Conservation (phyloP, 2,113 vertebrate species). For the Grantiella picta region DNA sequence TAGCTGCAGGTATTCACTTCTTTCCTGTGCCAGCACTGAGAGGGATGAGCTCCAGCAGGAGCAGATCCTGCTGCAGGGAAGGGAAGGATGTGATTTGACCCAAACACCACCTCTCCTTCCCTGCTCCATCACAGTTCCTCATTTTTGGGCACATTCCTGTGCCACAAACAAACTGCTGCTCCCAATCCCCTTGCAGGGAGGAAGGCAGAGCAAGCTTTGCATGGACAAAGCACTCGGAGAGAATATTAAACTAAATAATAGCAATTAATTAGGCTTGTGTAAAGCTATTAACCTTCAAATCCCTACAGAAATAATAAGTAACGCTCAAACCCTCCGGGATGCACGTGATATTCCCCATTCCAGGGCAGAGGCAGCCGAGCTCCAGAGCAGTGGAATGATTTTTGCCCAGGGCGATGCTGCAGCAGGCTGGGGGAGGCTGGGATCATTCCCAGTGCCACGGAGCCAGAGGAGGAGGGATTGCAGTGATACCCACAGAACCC, state of each 20-base stretch:
- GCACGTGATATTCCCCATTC: not conserved
- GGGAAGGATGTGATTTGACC: accelerated
- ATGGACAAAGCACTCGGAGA: not conserved
- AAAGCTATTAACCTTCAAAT: conserved; percentile 62
- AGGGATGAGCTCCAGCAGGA: not conserved
- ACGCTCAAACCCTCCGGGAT: not conserved
- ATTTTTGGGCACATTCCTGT: accelerated
- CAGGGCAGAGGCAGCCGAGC: not conserved
- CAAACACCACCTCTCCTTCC: accelerated
- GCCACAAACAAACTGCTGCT: not conserved
- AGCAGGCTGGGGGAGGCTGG: not conserved
- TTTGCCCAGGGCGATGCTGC: not conserved
- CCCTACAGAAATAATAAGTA: conserved; percentile 15
- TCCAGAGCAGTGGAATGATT: not conserved
- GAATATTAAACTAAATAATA: conserved; percentile 60
- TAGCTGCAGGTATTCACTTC: not conserved
- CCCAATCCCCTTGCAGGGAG: accelerated
- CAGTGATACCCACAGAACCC: accelerated
- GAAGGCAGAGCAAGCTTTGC: not conserved
- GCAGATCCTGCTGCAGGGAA: not conserved
- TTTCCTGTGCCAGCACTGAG: not conserved
- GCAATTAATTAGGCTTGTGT: conserved; percentile 60
- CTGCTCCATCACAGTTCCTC: not conserved
- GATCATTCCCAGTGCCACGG: not conserved
- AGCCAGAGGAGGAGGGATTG: not conserved